phyloP scores from a whole-genome alignment of 2,797 vertebrate genomes.

The Lateolabrax maculatus region DNA sequence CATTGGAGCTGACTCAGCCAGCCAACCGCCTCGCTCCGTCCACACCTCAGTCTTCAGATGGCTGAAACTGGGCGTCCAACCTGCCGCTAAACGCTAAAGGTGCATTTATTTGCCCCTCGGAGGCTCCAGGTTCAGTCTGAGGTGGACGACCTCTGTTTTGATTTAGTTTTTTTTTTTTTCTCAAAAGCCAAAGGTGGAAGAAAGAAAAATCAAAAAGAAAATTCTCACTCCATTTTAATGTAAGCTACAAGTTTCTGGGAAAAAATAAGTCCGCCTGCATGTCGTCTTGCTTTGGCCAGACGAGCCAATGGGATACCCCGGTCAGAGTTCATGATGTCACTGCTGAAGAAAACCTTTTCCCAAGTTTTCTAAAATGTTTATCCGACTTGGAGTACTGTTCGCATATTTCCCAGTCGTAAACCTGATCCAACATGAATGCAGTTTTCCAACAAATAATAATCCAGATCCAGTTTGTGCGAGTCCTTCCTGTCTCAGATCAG shows the following conservation, averaged over 20 bases:
- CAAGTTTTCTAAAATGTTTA: conserved; percentile 28
- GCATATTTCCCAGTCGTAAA: conserved; percentile 41
- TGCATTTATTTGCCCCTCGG: conserved; percentile 49
- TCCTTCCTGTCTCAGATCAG: conserved; percentile 33
- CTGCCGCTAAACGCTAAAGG: conserved; percentile 27
- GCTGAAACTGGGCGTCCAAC: conserved; percentile 24
- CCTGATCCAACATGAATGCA: conserved; percentile 47
- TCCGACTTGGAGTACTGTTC: conserved; percentile 41
- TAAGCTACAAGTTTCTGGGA: conserved; percentile 17
- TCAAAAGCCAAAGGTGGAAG: conserved; percentile 23
- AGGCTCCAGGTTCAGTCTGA: conserved; percentile 41
- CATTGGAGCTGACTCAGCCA: conserved; percentile 76
- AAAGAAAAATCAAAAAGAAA: background rate
- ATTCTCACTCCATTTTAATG: conserved; percentile 53
- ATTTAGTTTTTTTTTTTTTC: background rate
- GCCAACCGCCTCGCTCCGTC: conserved; percentile 48
- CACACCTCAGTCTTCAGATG: conserved; percentile 40
- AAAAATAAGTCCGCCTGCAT: conserved; percentile 29
- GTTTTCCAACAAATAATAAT: conserved; percentile 31
- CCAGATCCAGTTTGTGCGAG: conserved; percentile 32
- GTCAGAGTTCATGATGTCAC: conserved; percentile 51
- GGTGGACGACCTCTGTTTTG: conserved; percentile 14
- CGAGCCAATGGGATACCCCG: conserved; percentile 41
- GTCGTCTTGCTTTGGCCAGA: conserved; percentile 47
- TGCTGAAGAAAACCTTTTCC: conserved; percentile 34